Evolutionary conservation across 1,140 invertebrate species (phyloP).

Genomic region (Ostrea denselamellosa): DNA sequence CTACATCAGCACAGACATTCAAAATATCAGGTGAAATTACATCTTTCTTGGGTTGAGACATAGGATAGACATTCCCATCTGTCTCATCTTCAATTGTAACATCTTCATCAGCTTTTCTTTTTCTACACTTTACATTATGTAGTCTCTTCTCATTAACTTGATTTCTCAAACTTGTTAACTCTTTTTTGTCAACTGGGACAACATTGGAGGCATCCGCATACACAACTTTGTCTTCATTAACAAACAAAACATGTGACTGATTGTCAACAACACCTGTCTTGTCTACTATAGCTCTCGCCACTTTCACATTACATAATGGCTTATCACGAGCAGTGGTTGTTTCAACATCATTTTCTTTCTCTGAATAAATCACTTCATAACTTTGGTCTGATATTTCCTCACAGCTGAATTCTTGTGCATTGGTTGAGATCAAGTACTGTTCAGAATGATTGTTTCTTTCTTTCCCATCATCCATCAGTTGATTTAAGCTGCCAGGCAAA

Average conservation of each 20-base stretch:
- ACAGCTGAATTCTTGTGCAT: background rate
- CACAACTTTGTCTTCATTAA: background rate
- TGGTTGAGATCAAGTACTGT: background rate
- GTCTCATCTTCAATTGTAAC: background rate
- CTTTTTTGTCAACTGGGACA: background rate
- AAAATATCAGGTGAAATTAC: background rate
- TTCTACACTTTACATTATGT: background rate
- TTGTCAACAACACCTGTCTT: background rate
- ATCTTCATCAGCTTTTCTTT: constrained; percentile 18
- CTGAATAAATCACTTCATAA: background rate
- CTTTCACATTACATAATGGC: background rate
- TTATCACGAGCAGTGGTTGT: background rate
- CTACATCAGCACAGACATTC: background rate
- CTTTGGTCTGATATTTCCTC: background rate
- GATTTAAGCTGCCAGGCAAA: background rate
- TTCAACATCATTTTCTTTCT: background rate
- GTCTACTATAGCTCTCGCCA: background rate
- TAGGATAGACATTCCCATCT: background rate
- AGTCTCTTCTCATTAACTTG: background rate
- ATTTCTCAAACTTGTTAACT: background rate
- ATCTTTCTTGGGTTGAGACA: background rate
- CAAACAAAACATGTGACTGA: background rate
- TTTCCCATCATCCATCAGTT: background rate
- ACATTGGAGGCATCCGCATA: background rate
- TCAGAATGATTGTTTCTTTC: background rate